Base-by-base conservation (phyloP, 1,140 invertebrate species). In the Lanistes nyassanus region DNA sequence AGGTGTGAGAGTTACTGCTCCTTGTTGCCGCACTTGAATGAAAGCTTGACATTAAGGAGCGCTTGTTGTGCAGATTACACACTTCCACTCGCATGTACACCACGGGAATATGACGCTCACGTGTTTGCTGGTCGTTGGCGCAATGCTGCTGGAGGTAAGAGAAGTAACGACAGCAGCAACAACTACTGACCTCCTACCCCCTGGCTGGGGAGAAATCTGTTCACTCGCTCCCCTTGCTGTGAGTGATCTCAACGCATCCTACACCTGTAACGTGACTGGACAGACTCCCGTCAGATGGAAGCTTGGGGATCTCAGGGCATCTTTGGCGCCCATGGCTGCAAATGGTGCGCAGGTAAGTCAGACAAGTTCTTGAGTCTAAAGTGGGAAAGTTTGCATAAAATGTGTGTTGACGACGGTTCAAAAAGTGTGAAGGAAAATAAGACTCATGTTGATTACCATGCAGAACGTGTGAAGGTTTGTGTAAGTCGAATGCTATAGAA, bases 201-300 rank as follows among this genome's bases (percentile, higher is more conserved):
- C 26, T 3, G 68, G 37, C 7, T 70, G 68, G 68, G 53, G 21
- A 13, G 16, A 56, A 1, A 70, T 70, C 23, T 70, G 68, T 36
- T 2, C n/a, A 9, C 6, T 55, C 0, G 47, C 53, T 31, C 23
- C 53, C 56, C 29, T 56, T n/a, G 51, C 13, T 23, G 16, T 29
- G 31, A 19, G 16, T 58, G 70, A 60, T 55, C 55, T 72, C 37
- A n/a, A 72, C 37, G 70, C 36, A 19, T 60, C 70, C 6, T 34
- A 60, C 36, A 47, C 7, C 6, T 72, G 70, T 62, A n/a, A 58
- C 55, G 53, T 72, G 55, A 60, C 3, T 3, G 29, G 36, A 26
- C 2, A 56, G 29, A 55, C 56, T 29, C 31, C 26, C 3, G 70
- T 55, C 55, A 36, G 60, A 37, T 72, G 70, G 70, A 31, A 55